Evolutionary conservation across 2,113 vertebrate genomes (phyloP), one percentile per base, ranked within the genome.

Genomic region (Campylomormyrus numenius): DNA sequence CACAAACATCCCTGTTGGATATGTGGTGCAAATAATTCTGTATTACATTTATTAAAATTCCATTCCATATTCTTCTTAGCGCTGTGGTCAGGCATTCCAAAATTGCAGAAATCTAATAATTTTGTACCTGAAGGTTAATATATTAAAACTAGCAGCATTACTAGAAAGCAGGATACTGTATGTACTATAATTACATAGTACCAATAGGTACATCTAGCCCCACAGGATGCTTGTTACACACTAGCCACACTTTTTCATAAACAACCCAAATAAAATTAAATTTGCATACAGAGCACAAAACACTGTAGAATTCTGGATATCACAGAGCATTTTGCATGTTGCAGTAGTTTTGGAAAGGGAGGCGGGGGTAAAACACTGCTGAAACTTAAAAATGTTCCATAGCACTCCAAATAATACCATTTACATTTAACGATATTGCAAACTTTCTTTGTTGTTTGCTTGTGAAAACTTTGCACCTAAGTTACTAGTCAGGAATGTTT

Each of bases 381-480:
- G 31, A 70, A 70, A 27, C 39, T 53, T 87, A 52, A 24, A 87
- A 52, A 87, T 87, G 27, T 52, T 56, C 87, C 52, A 88, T 35
- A 58, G 31, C 35, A 62, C 27, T 56, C 39, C 49, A 88, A 21
- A 88, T 15, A 88, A 88, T 39, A 62, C 31, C 31, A 35, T 88
- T 88, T 58, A 88, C 27, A 88, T 88, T 56, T 56, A 58, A 88
- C 21, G 50, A 46, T 48, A 88, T 88, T 58, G 53, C 39, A 88
- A 70, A 70, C 88, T 70, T 66, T 56, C 88, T 70, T 88, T 88
- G 58, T 88, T n/a, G 53, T 46, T 88, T 70, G 88, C 56, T 88
- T 88, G 31, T 46, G 35, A 66, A 88, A 70, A 88, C 88, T n/a
- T 45, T 19, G 24, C 35, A 66, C 39, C 56, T 45, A 17, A 70